Evolutionary conservation across 2,888 invertebrate genomes (phyloP), one percentile per base, ranked within the genome.

Genomic region (Apodemia mormo): DNA sequence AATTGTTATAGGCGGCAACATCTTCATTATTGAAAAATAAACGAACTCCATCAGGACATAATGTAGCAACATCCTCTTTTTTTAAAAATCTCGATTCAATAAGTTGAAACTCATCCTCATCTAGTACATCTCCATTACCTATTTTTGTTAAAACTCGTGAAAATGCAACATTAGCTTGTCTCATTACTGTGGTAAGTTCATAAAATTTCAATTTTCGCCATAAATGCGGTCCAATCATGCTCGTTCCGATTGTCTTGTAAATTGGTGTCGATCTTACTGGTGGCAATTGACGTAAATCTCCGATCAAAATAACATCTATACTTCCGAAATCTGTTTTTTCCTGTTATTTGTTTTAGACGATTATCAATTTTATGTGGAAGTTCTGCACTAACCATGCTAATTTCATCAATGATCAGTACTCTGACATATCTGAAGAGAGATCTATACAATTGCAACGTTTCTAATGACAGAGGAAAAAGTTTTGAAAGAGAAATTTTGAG

Each of bases 331-430:
- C 58, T 58, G 33, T 73, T 64, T 49, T 76, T 77, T n/a, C 79
- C 82, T 30, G 80, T 82, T 14, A 85, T 84, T 77, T 85, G 45
- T 81, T 73, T 84, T 79, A 85, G 66, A 67, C 84, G 71, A 8
- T 30, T 37, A 74, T 84, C 79, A 70, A 85, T 81, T 75, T 81
- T 68, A 14, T 10, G 10, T 66, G 84, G 72, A n/a, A 83, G 45
- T 77, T 82, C 0, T 40, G 8, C 37, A 37, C 37, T 37, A 64
- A 86, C 72, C 80, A 85, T 86, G 71, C 82, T 85, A 2, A 84
- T 75, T 79, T 85, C 85, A 73, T 84, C 84, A 72, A 86, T 81
- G 56, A 85, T 80, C 12, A 85, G 6, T 8, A 83, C 79, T 78
- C 22, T 73, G 65, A 79, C 77, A 61, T 75, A 75, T 76, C 61